Base-by-base conservation (phyloP, 2,113 vertebrate species). In the Sorex araneus region DNA sequence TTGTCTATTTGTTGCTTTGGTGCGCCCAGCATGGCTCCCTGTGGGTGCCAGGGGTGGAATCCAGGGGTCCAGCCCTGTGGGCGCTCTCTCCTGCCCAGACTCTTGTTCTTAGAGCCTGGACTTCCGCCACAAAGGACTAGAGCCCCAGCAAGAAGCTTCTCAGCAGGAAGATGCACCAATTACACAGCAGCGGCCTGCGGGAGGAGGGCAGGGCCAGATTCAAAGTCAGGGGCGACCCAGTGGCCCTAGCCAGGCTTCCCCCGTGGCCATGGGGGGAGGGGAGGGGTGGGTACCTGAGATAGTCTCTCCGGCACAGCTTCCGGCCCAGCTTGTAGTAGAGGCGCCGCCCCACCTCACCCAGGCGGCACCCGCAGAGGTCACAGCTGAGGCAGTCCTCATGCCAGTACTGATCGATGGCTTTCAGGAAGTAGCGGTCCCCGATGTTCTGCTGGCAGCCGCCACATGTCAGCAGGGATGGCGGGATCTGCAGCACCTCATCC, bases 361-460 rank as follows among this genome's bases (percentile, higher is more conserved):
- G 98, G 28, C 99, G 97, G 94, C 99, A 99, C 63, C 99, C 99
- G 0, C 99, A 99, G 69, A 99, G 98, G 97, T 99, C 99, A 2
- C 99, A 99, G 98, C 99, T 99, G 93, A 99, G 98, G 87, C 99
- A 99, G 97, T 99, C 99, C 95, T 99, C 99, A 0, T 99, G 99
- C 99, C 99, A 99, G 98, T 99, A 99, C 97, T 99, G 99, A 92
- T 99, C 99, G 36, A 99, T 99, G 98, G 99, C 99, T 97, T 99
- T 99, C 27, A 99, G 98, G 98, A 99, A 99, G 95, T 99, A 99
- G 19, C 99, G 98, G 98, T 99, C 99, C 63, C 99, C 99, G 2
- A 99, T 99, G 97, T 98, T 99, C 98, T 99, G 99, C 97, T 99
- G 99, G 98, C 99, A 99, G 6, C 99, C 99, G 1, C 99, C 99